Evolutionary conservation across 1,140 invertebrate genomes (phyloP).

Genomic region (Aphaenogaster ashmeadi): DNA sequence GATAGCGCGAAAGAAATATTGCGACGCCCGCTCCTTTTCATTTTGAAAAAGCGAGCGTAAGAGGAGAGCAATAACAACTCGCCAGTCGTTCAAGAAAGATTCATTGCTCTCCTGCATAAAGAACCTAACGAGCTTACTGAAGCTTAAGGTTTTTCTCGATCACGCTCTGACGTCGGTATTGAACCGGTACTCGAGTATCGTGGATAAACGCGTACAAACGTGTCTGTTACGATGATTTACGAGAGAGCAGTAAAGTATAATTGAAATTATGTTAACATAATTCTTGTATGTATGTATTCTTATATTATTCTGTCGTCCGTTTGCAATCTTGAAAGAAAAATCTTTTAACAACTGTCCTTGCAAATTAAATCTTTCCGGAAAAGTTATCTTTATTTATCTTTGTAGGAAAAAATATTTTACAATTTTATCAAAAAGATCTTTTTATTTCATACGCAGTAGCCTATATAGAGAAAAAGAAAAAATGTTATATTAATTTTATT

Average conservation of each 20-base stretch:
- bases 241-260: background rate
- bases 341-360: background rate
- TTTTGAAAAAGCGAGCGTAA: constrained; percentile 16
- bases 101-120: constrained; percentile 48
- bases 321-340: background rate
- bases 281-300: background rate
- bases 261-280: constrained; percentile 3
- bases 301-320: background rate
- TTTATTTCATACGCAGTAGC: background rate
- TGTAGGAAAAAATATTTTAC: background rate
- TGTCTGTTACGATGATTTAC: constrained; percentile 32
- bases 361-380: background rate
- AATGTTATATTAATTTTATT: constrained; percentile 17
- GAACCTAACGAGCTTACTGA: constrained; percentile 47
- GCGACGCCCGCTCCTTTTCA: constrained; percentile 20
- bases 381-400: too few species aligned
- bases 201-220: constrained; percentile 6
- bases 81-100: constrained; percentile 52
- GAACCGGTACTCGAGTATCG: constrained; percentile 17
- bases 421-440: background rate
- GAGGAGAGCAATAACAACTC: constrained; percentile 49
- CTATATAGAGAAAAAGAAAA: background rate
- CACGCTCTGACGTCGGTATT: background rate
- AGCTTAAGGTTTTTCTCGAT: constrained; percentile 37
- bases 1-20: constrained; percentile 53